A percentile compares a stretch with the other conserved stretches of the same genome.
These are phyloP conservation scores for Bombus huntii DNA, from an alignment of 1,140 invertebrate species.

Conservation along the genomic window DNA sequence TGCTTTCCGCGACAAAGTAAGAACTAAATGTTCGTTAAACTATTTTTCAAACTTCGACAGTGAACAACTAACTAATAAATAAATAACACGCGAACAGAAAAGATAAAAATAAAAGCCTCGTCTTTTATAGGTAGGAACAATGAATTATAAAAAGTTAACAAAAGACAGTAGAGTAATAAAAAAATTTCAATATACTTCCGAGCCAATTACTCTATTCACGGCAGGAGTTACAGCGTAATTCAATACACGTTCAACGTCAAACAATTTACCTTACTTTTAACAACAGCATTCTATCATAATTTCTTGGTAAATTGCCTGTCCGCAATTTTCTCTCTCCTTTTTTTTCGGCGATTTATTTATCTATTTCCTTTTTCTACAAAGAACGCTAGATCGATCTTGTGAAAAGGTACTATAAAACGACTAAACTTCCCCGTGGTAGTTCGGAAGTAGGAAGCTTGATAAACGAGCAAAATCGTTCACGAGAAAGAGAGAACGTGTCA, in stretches of 20 bases:
- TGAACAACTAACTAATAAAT: neutral
- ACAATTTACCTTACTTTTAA: neutral
- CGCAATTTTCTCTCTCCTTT: neutral
- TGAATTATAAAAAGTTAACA: neutral
- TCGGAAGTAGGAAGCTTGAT: neutral
- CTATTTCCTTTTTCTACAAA: neutral
- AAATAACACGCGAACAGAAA: neutral
- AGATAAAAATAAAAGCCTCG: neutral
- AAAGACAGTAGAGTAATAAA: neutral
- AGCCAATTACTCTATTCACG: neutral
- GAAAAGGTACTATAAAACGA: neutral
- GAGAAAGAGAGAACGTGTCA: conserved; percentile 3
- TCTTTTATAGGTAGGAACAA: neutral
- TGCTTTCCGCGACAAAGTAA: neutral
- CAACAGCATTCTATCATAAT: conserved; percentile 5
- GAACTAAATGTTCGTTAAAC: neutral
- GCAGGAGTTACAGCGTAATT: neutral
- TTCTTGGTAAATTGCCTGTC: neutral
- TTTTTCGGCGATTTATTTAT: neutral
- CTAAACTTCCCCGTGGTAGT: neutral
- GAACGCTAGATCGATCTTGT: neutral
- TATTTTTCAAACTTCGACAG: no score
- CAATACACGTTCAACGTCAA: neutral
- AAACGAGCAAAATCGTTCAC: conserved; percentile 24
- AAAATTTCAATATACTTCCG: neutral